These are phyloP conservation scores for Disparrhopalites patrizii DNA, from an alignment of 2,888 invertebrate species.

Conservation along the genomic window DNA sequence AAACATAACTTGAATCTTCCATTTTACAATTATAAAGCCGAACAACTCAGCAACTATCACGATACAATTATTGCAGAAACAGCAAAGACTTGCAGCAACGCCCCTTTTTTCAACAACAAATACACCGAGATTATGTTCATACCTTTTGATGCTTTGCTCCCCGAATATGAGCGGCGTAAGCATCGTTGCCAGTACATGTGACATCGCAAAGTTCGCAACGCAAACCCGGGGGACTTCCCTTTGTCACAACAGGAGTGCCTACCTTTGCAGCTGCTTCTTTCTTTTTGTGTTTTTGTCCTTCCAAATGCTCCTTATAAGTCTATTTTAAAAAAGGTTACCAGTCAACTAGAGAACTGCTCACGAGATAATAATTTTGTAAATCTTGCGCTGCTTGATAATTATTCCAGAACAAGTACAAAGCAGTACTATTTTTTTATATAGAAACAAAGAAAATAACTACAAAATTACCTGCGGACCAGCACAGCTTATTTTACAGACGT, in stretches of 20 bases:
- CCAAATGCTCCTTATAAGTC: slow-evolving; percentile 92
- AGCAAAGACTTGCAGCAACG: no score
- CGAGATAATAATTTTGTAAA: no score
- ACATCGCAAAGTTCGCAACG: slow-evolving; percentile 98
- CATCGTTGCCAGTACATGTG: slow-evolving; percentile 96
- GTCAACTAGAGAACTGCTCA: no score
- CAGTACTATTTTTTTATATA: background rate
- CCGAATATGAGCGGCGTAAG: slow-evolving; percentile 95
- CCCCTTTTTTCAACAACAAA: background rate
- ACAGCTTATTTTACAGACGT: slow-evolving; percentile 98
- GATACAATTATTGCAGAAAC: no score
- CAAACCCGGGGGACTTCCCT: slow-evolving; percentile 58
- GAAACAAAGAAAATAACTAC: no score
- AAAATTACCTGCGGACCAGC: slow-evolving; percentile 77
- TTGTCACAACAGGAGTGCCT: slow-evolving; percentile 59
- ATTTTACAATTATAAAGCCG: background rate
- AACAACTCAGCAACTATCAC: no score
- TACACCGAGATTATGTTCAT: background rate
- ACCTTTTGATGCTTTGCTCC: slow-evolving; percentile 99
- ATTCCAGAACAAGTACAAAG: no score
- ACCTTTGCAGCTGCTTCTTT: slow-evolving; percentile 83
- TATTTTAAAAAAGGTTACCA: slow-evolving; percentile 49
- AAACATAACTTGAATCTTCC: slow-evolving; percentile 18
- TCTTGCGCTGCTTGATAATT: no score
- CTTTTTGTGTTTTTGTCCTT: slow-evolving; percentile 98